These are phyloP conservation scores for Psettodes erumei DNA, from an alignment of 2,113 vertebrate species.

Conservation along the genomic window DNA sequence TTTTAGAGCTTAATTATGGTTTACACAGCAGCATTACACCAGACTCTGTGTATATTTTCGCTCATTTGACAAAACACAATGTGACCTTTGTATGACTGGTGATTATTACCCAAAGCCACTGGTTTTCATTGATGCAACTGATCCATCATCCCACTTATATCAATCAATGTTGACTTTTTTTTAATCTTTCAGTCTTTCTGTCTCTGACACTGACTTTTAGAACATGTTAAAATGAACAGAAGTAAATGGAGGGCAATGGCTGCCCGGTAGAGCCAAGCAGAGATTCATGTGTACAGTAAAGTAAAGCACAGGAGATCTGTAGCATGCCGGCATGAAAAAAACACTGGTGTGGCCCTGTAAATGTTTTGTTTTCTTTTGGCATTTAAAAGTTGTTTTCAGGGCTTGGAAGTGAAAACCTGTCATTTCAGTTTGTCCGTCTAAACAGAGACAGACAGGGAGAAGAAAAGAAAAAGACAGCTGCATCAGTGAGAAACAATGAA, in stretches of 20 bases:
- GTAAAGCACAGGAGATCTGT: neutral
- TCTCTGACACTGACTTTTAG: neutral
- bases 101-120: neutral
- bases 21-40: neutral
- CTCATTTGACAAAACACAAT: neutral
- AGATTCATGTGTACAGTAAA: too few relatives aligned
- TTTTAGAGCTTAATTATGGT: too few relatives aligned
- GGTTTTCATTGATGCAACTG: neutral
- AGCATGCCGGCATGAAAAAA: neutral
- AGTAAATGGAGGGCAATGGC: neutral
- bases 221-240: neutral
- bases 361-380: neutral
- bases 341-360: neutral
- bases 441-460: neutral
- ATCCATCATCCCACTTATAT: neutral
- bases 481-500: neutral
- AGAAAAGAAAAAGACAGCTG: neutral
- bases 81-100: neutral
- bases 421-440: slow-evolving; percentile 21
- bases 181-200: too few relatives aligned
- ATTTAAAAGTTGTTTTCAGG: neutral
- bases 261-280: too few relatives aligned
- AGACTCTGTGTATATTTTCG: neutral
- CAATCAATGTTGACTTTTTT: too few relatives aligned
- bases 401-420: slow-evolving; percentile 1